These are phyloP conservation scores for Stenoptilia bipunctidactyla DNA, from an alignment of 2,888 invertebrate species.

Conservation along the genomic window DNA sequence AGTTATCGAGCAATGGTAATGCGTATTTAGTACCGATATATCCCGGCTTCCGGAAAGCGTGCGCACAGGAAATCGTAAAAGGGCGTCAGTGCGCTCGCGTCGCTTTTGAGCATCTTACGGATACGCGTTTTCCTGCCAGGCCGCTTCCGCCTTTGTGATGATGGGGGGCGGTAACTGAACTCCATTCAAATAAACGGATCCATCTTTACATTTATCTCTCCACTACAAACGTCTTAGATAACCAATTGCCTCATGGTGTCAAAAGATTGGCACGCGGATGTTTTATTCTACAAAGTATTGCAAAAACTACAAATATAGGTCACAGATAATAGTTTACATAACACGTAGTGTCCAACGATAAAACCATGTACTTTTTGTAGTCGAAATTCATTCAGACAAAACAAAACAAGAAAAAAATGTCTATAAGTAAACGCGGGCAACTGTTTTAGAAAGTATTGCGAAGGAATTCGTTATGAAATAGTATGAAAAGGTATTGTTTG, in stretches of 20 bases:
- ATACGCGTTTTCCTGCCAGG: slow-evolving; percentile 43
- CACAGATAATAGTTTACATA: background rate
- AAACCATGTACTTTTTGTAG: background rate
- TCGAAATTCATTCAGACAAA: slow-evolving; percentile 18
- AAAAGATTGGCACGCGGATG: too few species aligned
- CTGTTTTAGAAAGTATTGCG: slow-evolving; percentile 48
- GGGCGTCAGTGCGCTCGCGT: slow-evolving; percentile 49
- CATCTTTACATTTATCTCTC: too few species aligned
- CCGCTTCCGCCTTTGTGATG: slow-evolving; percentile 43
- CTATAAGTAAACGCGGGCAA: slow-evolving; percentile 29
- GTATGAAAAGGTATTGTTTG: slow-evolving; percentile 63
- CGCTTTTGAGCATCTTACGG: slow-evolving; percentile 54
- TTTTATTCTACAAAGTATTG: too few species aligned
- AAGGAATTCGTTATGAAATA: slow-evolving; percentile 61
- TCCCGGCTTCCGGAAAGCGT: slow-evolving; percentile 24
- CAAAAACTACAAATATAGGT: too few species aligned
- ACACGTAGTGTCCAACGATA: background rate
- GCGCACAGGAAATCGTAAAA: slow-evolving; percentile 65
- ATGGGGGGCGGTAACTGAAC: slow-evolving; percentile 31
- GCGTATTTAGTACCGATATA: slow-evolving; percentile 30
- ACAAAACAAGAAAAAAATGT: slow-evolving; percentile 23
- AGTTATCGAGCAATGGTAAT: slow-evolving; percentile 18
- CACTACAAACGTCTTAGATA: too few species aligned
- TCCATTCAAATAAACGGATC: slow-evolving; percentile 9
- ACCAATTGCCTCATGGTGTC: too few species aligned